Evolutionary conservation across 2,888 invertebrate genomes (phyloP).

Genomic region (Microctonus brassicae): DNA sequence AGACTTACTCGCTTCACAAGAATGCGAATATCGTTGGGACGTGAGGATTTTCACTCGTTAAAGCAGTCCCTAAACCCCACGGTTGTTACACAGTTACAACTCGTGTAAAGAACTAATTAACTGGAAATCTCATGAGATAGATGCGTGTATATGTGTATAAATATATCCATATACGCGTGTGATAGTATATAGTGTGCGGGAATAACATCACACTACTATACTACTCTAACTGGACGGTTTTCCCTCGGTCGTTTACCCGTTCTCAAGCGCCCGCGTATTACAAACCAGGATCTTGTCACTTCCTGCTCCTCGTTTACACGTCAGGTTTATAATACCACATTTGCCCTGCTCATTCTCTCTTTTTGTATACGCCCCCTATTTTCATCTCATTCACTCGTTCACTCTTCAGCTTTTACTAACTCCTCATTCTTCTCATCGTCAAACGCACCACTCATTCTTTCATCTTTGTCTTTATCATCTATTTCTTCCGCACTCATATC

Average conservation of each 20-base stretch:
- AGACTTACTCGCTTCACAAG: constrained; percentile 12
- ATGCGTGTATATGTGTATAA: constrained; percentile 26
- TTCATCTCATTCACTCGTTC: too few species aligned
- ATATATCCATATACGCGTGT: too few species aligned
- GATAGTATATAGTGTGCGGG: background rate
- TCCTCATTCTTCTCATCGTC: background rate
- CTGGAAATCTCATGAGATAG: constrained; percentile 51
- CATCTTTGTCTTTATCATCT: background rate
- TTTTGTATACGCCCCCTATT: constrained; percentile 5
- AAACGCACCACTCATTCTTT: background rate
- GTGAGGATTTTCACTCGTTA: constrained; percentile 55
- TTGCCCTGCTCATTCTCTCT: constrained; percentile 10
- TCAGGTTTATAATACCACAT: constrained; percentile 36
- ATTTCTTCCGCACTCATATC: background rate
- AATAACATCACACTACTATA: too few species aligned
- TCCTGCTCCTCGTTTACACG: constrained; percentile 57
- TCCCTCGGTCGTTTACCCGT: constrained; percentile 50
- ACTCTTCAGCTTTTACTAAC: background rate
- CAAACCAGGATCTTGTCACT: constrained; percentile 50
- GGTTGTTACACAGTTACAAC: constrained; percentile 54
- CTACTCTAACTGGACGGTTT: constrained; percentile 40
- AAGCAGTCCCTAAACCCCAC: constrained; percentile 37
- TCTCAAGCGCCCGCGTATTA: constrained; percentile 33
- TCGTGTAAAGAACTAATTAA: constrained; percentile 59
- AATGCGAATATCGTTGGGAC: constrained; percentile 25